phyloP scores from a whole-genome alignment of 2,888 invertebrate species.

The Diachrysia chrysitis region DNA sequence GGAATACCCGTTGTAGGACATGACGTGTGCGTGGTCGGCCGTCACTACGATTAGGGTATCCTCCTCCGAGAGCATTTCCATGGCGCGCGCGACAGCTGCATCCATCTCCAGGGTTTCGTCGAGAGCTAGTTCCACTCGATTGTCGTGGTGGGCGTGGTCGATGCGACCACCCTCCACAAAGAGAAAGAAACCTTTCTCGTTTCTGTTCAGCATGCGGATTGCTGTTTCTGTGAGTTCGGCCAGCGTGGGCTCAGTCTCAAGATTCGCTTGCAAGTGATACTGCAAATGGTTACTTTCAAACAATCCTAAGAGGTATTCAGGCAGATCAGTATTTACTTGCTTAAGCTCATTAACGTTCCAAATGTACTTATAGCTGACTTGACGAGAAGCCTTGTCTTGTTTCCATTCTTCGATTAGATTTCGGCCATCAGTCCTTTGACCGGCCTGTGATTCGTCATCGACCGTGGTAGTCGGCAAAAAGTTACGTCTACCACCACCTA shows the following conservation, averaged over 20 bases:
- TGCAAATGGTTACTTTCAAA: constrained; percentile 90
- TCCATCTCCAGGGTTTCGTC: constrained; percentile 92
- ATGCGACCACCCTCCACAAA: constrained; percentile 92
- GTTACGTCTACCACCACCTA: constrained; percentile 92
- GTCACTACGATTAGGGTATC: constrained; percentile 94
- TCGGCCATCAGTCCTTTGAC: constrained; percentile 87
- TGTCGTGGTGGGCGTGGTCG: constrained; percentile 91
- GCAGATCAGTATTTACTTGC: constrained; percentile 74
- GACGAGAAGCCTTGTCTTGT: constrained; percentile 74
- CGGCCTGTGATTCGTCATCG: constrained; percentile 82
- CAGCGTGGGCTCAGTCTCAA: constrained; percentile 90
- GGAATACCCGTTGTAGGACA: constrained; percentile 92
- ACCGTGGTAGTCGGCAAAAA: constrained; percentile 87
- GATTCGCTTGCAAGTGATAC: constrained; percentile 90
- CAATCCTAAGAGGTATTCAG: constrained; percentile 90
- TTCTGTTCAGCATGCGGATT: constrained; percentile 90
- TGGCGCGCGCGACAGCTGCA: constrained; percentile 86
- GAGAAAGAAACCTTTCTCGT: constrained; percentile 92
- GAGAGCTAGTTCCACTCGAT: constrained; percentile 88
- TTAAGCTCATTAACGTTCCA: constrained; percentile 90
- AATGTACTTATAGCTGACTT: constrained; percentile 82
- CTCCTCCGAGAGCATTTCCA: constrained; percentile 74
- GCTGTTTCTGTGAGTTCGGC: constrained; percentile 88
- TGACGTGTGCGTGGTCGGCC: constrained; percentile 93
- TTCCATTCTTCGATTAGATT: constrained; percentile 92